These are phyloP conservation scores for Chondrilla cf. caribensis DNA, from an alignment of 37 sponge, comb jelly and placozoan genomes.

Conservation along the genomic window DNA sequence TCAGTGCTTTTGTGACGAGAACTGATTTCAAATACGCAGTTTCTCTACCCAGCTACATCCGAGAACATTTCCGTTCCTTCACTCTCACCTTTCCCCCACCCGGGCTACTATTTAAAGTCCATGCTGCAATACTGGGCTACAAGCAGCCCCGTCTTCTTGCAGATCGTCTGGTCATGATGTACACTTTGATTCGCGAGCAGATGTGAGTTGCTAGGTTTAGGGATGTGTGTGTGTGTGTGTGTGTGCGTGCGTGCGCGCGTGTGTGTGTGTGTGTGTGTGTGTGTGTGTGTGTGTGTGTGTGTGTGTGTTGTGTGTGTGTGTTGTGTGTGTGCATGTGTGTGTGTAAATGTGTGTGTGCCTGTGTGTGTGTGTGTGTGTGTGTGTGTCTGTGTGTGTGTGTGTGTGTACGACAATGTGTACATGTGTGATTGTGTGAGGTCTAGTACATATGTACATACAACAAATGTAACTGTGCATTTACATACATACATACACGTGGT, in stretches of 20 bases:
- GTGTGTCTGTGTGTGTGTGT: slow-evolving; percentile 59
- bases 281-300: slow-evolving; percentile 39
- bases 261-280: slow-evolving; percentile 30
- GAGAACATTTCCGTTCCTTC: slow-evolving; percentile 66
- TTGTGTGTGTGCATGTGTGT: slow-evolving; percentile 56
- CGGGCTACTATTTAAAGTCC: slow-evolving; percentile 29
- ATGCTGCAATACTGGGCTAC: slow-evolving; percentile 60
- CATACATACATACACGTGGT: neutral
- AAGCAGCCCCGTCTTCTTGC: slow-evolving; percentile 47
- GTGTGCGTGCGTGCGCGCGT: slow-evolving; percentile 28
- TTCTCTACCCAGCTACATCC: slow-evolving; percentile 45
- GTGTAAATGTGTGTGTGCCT: slow-evolving; percentile 21
- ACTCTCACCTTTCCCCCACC: slow-evolving; percentile 61
- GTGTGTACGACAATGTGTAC: slow-evolving; percentile 2
- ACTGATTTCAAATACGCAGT: neutral
- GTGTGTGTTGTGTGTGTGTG: slow-evolving; percentile 37
- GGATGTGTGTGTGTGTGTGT: slow-evolving; percentile 35
- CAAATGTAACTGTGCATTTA: neutral
- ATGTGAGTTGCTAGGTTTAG: slow-evolving; percentile 50
- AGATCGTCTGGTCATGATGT: slow-evolving; percentile 59
- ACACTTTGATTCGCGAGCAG: slow-evolving; percentile 56
- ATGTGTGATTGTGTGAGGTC: slow-evolving; percentile 28
- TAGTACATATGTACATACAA: neutral
- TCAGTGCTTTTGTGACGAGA: slow-evolving; percentile 42
- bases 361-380: slow-evolving; percentile 39